Evolutionary conservation across 1,140 invertebrate genomes (phyloP).

Genomic region (Pemphigus obesinymphae): DNA sequence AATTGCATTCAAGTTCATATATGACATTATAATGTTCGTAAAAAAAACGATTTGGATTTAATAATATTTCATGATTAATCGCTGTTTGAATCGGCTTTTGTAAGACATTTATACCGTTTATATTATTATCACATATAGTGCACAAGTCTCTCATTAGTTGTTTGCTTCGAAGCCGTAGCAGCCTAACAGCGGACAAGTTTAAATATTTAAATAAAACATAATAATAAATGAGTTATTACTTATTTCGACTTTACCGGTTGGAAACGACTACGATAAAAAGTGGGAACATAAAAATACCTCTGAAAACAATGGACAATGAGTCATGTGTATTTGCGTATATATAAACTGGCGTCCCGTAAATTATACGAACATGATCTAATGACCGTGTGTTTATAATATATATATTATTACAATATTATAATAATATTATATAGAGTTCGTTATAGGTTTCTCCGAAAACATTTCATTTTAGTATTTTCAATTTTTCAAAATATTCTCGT

Average conservation of each 20-base stretch:
- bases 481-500: no score
- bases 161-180: neutral
- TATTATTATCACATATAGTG: neutral
- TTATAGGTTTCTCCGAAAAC: neutral
- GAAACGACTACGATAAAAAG: neutral
- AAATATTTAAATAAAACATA: neutral
- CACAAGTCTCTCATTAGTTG: neutral
- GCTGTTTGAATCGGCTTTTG: no score
- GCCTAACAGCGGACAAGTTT: neutral
- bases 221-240: neutral
- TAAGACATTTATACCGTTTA: neutral
- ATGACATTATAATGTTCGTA: no score
- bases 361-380: neutral
- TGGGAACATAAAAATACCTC: slow-evolving; percentile 3
- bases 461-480: neutral
- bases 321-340: slow-evolving; percentile 19
- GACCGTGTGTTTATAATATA: neutral
- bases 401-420: no score
- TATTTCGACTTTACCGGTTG: neutral
- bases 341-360: neutral
- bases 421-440: neutral
- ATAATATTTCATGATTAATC: neutral
- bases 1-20: no score
- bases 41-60: neutral
- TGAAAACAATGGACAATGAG: slow-evolving; percentile 25